Evolutionary conservation across 37 sponge, comb jelly and placozoan genomes (phyloP).

Genomic region (Amphimedon queenslandica): DNA sequence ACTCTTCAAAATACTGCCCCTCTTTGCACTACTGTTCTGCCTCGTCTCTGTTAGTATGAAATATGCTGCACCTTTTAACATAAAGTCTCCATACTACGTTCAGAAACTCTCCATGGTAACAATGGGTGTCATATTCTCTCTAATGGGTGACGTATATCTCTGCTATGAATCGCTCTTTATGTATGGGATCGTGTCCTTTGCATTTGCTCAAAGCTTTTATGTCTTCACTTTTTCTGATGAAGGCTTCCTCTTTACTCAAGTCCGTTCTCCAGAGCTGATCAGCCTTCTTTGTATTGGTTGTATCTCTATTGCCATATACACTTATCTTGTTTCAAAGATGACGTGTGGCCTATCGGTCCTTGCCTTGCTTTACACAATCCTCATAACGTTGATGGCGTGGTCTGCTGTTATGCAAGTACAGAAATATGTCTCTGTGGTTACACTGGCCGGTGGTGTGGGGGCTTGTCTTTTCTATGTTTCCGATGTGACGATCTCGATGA

Average conservation of each 20-base stretch:
- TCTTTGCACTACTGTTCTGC: background rate
- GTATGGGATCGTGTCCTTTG: slow-evolving; percentile 48
- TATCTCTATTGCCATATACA: slow-evolving; percentile 21
- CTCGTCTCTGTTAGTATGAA: background rate
- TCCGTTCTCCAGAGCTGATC: slow-evolving; percentile 8
- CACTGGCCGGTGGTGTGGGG: slow-evolving; percentile 29
- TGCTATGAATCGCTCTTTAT: slow-evolving; percentile 33
- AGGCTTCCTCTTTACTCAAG: background rate
- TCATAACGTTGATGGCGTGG: slow-evolving; percentile 57
- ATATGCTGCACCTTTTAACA: background rate
- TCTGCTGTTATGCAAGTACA: slow-evolving; percentile 21
- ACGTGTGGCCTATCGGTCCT: slow-evolving; percentile 3
- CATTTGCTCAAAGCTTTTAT: slow-evolving; percentile 35
- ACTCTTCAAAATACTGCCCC: slow-evolving; percentile 2
- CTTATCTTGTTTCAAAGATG: slow-evolving; percentile 15
- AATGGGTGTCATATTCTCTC: slow-evolving; percentile 37
- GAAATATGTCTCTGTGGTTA: background rate
- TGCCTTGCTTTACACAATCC: slow-evolving; percentile 27
- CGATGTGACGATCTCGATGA: slow-evolving; percentile 42
- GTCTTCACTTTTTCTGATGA: slow-evolving; percentile 28
- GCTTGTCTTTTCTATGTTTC: slow-evolving; percentile 61
- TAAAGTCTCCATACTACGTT: background rate
- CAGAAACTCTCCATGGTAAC: slow-evolving; percentile 6
- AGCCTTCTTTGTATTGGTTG: background rate
- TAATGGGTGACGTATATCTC: slow-evolving; percentile 51